Percentiles rank a stretch among this genome's conserved stretches.
Evolutionary conservation across 2,797 vertebrate species (phyloP).

Genomic region (Betta splendens): DNA sequence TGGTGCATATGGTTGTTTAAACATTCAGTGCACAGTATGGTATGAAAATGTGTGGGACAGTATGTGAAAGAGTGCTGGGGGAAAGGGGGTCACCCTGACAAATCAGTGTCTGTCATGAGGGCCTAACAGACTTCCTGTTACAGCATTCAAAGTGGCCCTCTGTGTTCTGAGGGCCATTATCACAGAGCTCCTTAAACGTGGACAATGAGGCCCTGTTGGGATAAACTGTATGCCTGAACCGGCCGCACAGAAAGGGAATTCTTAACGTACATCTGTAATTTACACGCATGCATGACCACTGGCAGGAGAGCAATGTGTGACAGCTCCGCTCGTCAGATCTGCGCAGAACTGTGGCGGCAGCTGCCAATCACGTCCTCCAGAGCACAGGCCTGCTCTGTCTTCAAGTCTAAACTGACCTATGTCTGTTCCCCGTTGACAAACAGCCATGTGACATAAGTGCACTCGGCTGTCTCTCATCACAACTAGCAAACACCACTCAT

Average conservation of each 20-base stretch:
- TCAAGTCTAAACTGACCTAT: conserved; percentile 29
- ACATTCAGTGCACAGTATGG: conserved; percentile 17
- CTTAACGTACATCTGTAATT: conserved; percentile 44
- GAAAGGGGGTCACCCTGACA: conserved; percentile 56
- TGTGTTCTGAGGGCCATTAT: conserved; percentile 54
- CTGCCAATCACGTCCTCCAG: conserved; percentile 60
- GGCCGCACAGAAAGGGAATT: conserved; percentile 25
- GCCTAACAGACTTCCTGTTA: conserved; percentile 67
- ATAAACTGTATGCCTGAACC: conserved; percentile 22
- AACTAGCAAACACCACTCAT: conserved; percentile 11
- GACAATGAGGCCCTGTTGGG: conserved; percentile 63
- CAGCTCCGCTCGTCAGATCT: conserved; percentile 39
- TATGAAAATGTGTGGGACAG: conserved; percentile 23
- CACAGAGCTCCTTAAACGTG: conserved; percentile 52
- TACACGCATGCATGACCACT: conserved; percentile 33
- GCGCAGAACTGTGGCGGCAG: conserved; percentile 17
- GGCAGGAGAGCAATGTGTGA: conserved; percentile 53
- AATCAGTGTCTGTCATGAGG: conserved; percentile 52
- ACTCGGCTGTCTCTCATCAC: conserved; percentile 2
- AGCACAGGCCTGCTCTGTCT: conserved; percentile 40
- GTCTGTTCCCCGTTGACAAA: conserved; percentile 38
- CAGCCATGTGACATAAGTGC: conserved; percentile 1
- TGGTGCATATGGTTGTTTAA: conserved; percentile 1
- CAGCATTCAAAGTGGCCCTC: conserved; percentile 66
- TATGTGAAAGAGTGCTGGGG: conserved; percentile 23